These are phyloP conservation scores for Drosophila sechellia DNA, from an alignment of 1,140 invertebrate species.

Conservation along the genomic window DNA sequence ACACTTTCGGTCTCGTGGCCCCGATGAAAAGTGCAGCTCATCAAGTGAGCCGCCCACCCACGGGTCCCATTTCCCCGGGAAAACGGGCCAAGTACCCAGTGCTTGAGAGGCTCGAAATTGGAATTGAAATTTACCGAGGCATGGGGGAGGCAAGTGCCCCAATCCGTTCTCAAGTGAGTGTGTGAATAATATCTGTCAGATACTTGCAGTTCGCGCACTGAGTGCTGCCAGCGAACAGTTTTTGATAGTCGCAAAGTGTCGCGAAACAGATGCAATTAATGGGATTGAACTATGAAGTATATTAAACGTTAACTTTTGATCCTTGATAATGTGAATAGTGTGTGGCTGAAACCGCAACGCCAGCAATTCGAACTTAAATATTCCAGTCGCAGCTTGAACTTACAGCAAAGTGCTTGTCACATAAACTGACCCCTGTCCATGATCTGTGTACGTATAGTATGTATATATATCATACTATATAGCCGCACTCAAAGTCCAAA, in stretches of 20 bases:
- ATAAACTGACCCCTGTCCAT: slow-evolving; percentile 27
- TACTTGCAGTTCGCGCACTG: slow-evolving; percentile 22
- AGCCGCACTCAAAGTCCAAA: slow-evolving; percentile 31
- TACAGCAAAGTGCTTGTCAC: slow-evolving; percentile 16
- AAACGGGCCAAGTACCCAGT: slow-evolving; percentile 5
- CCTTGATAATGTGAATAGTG: background rate
- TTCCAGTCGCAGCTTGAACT: slow-evolving; percentile 37
- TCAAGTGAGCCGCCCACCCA: slow-evolving; percentile 39
- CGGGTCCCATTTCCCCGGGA: slow-evolving; percentile 2
- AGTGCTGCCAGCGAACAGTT: slow-evolving; percentile 43
- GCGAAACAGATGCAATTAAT: slow-evolving; percentile 9
- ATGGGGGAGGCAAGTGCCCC: background rate
- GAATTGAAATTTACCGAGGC: slow-evolving; percentile 46
- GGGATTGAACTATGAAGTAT: background rate
- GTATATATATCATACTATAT: background rate
- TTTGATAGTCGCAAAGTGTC: slow-evolving; percentile 37
- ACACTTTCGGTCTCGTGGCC: slow-evolving; percentile 39
- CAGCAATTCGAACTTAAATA: slow-evolving; percentile 38
- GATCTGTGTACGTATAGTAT: slow-evolving; percentile 23
- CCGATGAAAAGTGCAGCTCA: slow-evolving; percentile 62
- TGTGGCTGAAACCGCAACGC: slow-evolving; percentile 16
- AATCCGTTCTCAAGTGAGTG: slow-evolving; percentile 45
- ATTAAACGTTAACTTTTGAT: background rate
- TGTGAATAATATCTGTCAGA: slow-evolving; percentile 61
- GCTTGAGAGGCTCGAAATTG: slow-evolving; percentile 57